Base-by-base conservation (phyloP, 2,797 vertebrate species). In the Gymnopithys bicolor region DNA sequence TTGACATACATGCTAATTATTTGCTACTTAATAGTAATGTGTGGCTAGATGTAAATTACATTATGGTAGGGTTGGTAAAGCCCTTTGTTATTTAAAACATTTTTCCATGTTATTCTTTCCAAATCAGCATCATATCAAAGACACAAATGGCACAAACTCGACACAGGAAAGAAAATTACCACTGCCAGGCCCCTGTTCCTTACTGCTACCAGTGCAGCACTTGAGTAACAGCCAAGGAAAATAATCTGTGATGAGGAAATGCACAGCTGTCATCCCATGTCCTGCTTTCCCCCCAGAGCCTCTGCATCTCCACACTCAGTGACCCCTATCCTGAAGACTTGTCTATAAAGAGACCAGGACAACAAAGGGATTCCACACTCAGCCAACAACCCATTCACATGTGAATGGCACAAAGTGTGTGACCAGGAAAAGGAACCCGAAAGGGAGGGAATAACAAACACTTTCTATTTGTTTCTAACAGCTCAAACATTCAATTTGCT, bases 401-500 rank as follows among this genome's bases (percentile, higher is more conserved):
- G 2, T 19, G 35, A 93, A 41, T 6, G 45, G 66, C 62, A 33
- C 48, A 35, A 10, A 88, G 19, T 19, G 28, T 2, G 24, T 13
- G 5, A 45, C 30, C 83, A 74, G 76, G 60, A 90, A 60, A 87
- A 90, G 71, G 43, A 81, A 58, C 41, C 68, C 55, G 39, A 41
- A 69, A 80, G 85, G 19, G 41, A 87, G 32, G 67, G 41, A 63
- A 80, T 1, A 70, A 64, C 81, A 91, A 90, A 75, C 67, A 74
- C 39, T 30, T 83, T 35, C 81, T 84, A 15, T 68, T 85, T 89
- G 70, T 69, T 93, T 83, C 77, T 76, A 58, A 87, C 95, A 79
- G 11, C 39, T 84, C 76, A 69, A 75, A 64, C 67, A 79, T 75
- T 83, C 60, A 45, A 30, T 24, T 74, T 71, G 76, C 90, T 84